Evolutionary conservation across 2,113 vertebrate genomes (phyloP), one percentile per base, ranked within the genome.

Genomic region (Entosphenus tridentatus): DNA sequence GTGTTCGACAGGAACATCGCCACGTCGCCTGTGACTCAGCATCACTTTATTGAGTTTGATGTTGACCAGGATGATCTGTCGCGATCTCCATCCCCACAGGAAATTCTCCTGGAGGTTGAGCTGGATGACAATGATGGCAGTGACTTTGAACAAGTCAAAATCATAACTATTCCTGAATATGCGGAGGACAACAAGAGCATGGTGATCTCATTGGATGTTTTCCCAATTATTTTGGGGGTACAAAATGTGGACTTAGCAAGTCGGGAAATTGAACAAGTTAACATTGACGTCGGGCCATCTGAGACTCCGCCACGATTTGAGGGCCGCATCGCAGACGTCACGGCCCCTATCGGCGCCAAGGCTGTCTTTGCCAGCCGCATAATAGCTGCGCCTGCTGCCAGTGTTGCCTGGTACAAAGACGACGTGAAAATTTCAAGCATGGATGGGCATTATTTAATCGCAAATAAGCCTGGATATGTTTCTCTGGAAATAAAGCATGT

Each of bases 121-220:
- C 70, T 98, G 72, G 89, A 93, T 84, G 93, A 98, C 77, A 85
- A 83, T 72, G 86, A 97, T 70, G 87, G 96, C 57, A 86, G 84
- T 71, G 91, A 96, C 73, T 96, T 95, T 85, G 92, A 98, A 73
- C 89, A 92, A 72, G 82, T 98, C n/a, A 98, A 92, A 80, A 97
- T 98, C 71, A 82, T 95, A 75, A 91, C 93, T 8, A 86, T 86
- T 68, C 92, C 93, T 2, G 87, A 96, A 76, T 90, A 91, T 75
- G 84, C 84, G 9, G 78, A 85, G 1, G 89, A 95, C 74, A 89
- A 87, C 74, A 96, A 91, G 76, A 93, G 87, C 72, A 95, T 96
- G 87, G 81, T 98, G 68, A 87, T 98, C 73, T 97, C 85, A 70
- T 77, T 98, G 70, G 88, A 98, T 76, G 88, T 98, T 13, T 80